phyloP scores from a whole-genome alignment of 2,113 vertebrate species.

The Pandion haliaetus region DNA sequence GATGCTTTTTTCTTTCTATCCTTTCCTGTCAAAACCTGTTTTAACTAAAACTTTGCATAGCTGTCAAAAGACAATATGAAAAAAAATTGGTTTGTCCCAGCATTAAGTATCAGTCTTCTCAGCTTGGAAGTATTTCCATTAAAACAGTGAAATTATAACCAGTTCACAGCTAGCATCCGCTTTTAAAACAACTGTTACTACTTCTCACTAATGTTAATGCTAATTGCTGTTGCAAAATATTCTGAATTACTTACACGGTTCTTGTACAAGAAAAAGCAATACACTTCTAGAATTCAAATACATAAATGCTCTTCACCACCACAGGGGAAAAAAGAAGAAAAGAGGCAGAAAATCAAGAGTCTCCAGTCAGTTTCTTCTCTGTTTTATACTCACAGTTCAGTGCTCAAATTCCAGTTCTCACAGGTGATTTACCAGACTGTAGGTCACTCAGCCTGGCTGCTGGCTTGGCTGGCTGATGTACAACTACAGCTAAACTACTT shows the following conservation, averaged over 20 bases:
- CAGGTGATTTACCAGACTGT: not conserved
- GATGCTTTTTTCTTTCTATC: not conserved
- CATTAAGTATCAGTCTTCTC: not conserved
- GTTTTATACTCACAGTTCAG: not conserved
- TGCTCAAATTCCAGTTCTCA: not conserved
- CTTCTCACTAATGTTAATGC: not conserved
- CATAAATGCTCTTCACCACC: not conserved
- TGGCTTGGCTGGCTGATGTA: not conserved
- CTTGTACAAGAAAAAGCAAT: not conserved
- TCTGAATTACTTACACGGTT: not conserved
- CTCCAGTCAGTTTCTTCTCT: not conserved
- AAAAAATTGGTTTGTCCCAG: not conserved
- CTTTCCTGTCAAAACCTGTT: not conserved
- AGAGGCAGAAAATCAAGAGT: not conserved
- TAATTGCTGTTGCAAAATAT: not conserved
- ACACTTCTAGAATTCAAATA: not conserved
- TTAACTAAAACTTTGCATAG: not conserved
- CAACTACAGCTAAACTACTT: not conserved
- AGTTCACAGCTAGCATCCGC: not conserved
- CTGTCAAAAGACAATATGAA: not conserved
- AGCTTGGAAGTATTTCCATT: not conserved
- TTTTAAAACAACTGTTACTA: not conserved
- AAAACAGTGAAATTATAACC: not conserved
- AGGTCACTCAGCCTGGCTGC: not conserved
- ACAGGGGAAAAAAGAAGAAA: not conserved